These are phyloP conservation scores for Drosophila atripex DNA, from an alignment of 2,888 invertebrate genomes.

Conservation along the genomic window DNA sequence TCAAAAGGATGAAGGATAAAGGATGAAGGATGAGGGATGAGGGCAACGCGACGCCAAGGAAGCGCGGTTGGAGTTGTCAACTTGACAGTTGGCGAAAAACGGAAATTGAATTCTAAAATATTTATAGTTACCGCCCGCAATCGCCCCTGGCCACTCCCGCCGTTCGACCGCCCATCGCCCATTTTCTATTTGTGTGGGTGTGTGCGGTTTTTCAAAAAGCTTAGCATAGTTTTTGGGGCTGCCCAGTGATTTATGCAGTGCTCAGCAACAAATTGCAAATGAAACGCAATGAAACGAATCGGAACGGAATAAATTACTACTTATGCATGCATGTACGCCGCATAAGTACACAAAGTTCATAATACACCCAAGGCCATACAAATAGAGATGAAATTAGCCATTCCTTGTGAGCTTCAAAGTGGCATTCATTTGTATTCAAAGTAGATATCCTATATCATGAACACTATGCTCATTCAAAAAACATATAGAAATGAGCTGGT, in stretches of 20 bases:
- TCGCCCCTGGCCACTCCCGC: background rate
- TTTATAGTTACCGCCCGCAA: slow-evolving; percentile 44
- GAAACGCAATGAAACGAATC: slow-evolving; percentile 54
- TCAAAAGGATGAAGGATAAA: background rate
- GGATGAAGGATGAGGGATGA: no score
- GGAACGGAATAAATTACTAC: slow-evolving; percentile 61
- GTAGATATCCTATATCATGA: background rate
- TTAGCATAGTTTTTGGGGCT: slow-evolving; percentile 47
- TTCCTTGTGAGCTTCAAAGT: no score
- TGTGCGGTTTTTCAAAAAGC: slow-evolving; percentile 6
- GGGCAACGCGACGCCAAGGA: slow-evolving; percentile 29
- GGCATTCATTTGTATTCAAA: no score
- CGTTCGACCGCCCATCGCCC: background rate
- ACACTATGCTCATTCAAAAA: background rate
- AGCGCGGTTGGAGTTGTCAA: slow-evolving; percentile 27
- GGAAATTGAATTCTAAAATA: slow-evolving; percentile 76
- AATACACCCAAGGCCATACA: background rate
- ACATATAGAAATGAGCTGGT: slow-evolving; percentile 10
- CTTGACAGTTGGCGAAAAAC: slow-evolving; percentile 39
- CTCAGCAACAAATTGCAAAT: slow-evolving; percentile 58
- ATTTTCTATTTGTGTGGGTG: slow-evolving; percentile 3
- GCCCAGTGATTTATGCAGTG: slow-evolving; percentile 67
- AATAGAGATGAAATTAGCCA: background rate
- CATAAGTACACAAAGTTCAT: slow-evolving; percentile 29
- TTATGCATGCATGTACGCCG: slow-evolving; percentile 63